Percentiles rank a stretch among this genome's conserved stretches.
phyloP scores from a whole-genome alignment of 2,888 invertebrate species.

The Watsonalla binaria region DNA sequence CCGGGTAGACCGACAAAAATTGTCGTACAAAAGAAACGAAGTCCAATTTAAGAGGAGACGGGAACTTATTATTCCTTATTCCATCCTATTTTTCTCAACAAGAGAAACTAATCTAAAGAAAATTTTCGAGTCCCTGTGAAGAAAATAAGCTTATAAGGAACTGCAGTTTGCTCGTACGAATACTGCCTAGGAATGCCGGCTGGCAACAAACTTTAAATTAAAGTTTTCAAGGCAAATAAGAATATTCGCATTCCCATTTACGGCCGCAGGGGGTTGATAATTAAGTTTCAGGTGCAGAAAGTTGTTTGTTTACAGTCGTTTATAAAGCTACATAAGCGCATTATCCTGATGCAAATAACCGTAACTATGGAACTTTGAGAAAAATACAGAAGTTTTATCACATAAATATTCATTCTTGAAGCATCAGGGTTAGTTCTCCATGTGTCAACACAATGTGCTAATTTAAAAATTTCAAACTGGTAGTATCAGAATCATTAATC shows the following conservation, averaged over 20 bases:
- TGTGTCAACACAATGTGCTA: too few species aligned
- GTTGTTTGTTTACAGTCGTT: conserved; percentile 19
- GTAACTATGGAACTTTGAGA: conserved; percentile 2
- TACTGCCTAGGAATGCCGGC: conserved; percentile 56
- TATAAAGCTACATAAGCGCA: conserved; percentile 4
- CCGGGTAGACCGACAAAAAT: conserved; percentile 40
- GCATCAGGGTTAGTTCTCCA: too few species aligned
- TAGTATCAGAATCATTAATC: too few species aligned
- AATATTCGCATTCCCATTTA: conserved; percentile 43
- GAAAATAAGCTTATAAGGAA: conserved; percentile 77
- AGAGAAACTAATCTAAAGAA: conserved; percentile 78
- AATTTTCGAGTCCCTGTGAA: conserved; percentile 72
- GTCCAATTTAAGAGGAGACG: conserved; percentile 66
- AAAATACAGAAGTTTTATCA: not conserved
- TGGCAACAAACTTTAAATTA: conserved; percentile 74
- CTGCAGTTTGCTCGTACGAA: conserved; percentile 70
- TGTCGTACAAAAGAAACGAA: conserved; percentile 50
- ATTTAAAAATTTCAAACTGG: too few species aligned
- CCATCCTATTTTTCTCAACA: conserved; percentile 72
- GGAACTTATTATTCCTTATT: conserved; percentile 70
- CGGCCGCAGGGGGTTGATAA: conserved; percentile 31
- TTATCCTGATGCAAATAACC: conserved; percentile 9
- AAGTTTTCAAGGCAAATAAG: conserved; percentile 64
- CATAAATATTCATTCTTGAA: not conserved
- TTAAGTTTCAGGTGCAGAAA: conserved; percentile 40